Evolutionary conservation across 2,888 invertebrate genomes (phyloP), one percentile per base, ranked within the genome.

Genomic region (Dryococelus australis): DNA sequence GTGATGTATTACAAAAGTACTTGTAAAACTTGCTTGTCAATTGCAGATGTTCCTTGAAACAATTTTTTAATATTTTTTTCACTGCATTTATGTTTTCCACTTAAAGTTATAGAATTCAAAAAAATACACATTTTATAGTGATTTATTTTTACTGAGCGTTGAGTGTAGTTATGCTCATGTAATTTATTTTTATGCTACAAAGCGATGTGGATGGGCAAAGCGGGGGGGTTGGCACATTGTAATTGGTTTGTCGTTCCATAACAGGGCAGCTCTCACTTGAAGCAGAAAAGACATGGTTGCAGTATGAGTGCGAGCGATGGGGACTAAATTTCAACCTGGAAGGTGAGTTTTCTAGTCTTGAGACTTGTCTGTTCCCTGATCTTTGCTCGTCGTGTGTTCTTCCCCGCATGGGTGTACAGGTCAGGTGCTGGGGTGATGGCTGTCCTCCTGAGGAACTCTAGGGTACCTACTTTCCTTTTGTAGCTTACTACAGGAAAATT

Each of bases 251-350:
- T 65, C 13, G 24, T 65, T 65, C 65, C 65, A 24, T 65, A 65
- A 65, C 93, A 97, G 97, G 97, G 92, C 97, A 97, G 94, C 94
- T 97, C 91, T 97, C 97, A 88, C 93, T 97, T 92, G 97, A 97
- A 93, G 97, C 97, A 88, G 97, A 97, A 93, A 97, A 97, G 93
- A 97, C 97, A 90, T 97, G 97, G 97, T 93, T 97, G 91, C 97
- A 97, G 92, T 97, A 96, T 92, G 97, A 97, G 93, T 97, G 97
- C 92, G 97, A 97, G 92, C 95, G 96, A 91, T 97, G 97, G 97
- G 97, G 97, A 90, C 95, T 96, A 91, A 96, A 96, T 93, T 96
- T 95, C 93, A 96, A 96, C 93, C 93, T 96, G 92, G 96, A 96
- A 96, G 96, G 96, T 96, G 94, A 65, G 65, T 65, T 85, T 85